Base-by-base conservation (phyloP, 2,888 invertebrate species). In the Andrena trimmerana region DNA sequence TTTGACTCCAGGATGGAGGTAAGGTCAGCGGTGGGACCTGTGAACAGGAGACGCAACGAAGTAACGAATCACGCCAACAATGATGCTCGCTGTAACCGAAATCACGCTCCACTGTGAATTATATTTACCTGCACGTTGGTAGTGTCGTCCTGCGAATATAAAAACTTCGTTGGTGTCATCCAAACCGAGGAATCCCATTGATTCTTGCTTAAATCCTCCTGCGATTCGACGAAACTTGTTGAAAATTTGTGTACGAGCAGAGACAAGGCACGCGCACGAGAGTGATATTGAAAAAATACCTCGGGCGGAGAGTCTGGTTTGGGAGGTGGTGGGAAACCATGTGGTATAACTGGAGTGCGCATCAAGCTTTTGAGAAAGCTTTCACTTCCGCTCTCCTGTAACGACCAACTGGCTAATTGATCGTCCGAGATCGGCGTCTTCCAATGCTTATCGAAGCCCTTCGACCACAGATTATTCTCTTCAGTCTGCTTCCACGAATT, bases 301-400 rank as follows among this genome's bases (percentile, higher is more conserved):
- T 94, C 93, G 50, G 94, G 94, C 29, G 95, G 94, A n/a, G 95
- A 94, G 88, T 95, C 94, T 2, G 94, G 94, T 86, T 95, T 95
- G 1, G 94, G 94, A 16, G 95, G 94, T 0, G 94, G 90, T 36
- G 89, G 88, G 59, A 89, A 86, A 63, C 83, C 78, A 48, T 87
- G 85, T 16, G 78, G 73, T 48, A 88, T 33, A 29, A 86, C 85
- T 2, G 92, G 89, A 6, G 91, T 87, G 6, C 87, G 88, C 29
- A 90, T 88, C n/a, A 92, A 83, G 78, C 86, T 91, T 36, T 91
- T 92, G n/a, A 92, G 78, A 24, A 93, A 90, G 24, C 67, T 87
- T 6, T 92, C 90, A 3, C 88, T 85, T 20, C 86, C 90, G 2
- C 68, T 90, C 20, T 93, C 90, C 36, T 89, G 59, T 2, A 81